Base-by-base conservation (phyloP, 2,113 vertebrate genomes). In the Taxidea taxus region DNA sequence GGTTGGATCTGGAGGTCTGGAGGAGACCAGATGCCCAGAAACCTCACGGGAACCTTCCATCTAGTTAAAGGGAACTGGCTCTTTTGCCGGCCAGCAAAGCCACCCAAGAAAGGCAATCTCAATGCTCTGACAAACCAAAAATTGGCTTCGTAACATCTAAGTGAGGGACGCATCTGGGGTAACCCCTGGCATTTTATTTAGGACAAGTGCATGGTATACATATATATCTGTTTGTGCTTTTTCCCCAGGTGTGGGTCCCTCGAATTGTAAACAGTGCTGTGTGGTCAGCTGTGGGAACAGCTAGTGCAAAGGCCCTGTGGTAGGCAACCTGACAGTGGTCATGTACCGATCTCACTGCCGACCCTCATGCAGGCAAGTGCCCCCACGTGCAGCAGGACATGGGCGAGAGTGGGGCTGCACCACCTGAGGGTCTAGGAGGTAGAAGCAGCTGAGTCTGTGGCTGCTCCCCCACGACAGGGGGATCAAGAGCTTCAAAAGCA, bases 391-490 rank as follows among this genome's bases (percentile, higher is more conserved):
- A 1, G 64, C 39, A 21, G 85, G 81, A 34, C 25, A 4, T 0
- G 0, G 27, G 42, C 15, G 39, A 6, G 11, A 5, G 47, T 39
- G n/a, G 31, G 9, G 23, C 6, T 0, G 0, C 1, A 29, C 62
- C 1, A 3, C 91, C 64, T 1, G 14, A n/a, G 72, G 39, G 54
- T 29, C 37, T 6, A n/a, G n/a, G 96, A 97, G 97, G 95, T 95
- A 98, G 97, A 95, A 18, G 93, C 37, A 81, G 80, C 60, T 34
- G 86, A 88, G 39, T 3, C 1, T 20, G 72, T 0, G 0, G 56
- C 42, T 4, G 78, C 0, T 4, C 37, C 37, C 14, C 47, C 42
- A 3, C 1, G 6, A n/a, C n/a, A 27, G 0, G 54, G 54, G 74
- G 6, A 8, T 20, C 3, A 3, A n/a, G 74, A 58, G 81, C 60